phyloP scores from a whole-genome alignment of 2,797 vertebrate species.

The Carapus acus region DNA sequence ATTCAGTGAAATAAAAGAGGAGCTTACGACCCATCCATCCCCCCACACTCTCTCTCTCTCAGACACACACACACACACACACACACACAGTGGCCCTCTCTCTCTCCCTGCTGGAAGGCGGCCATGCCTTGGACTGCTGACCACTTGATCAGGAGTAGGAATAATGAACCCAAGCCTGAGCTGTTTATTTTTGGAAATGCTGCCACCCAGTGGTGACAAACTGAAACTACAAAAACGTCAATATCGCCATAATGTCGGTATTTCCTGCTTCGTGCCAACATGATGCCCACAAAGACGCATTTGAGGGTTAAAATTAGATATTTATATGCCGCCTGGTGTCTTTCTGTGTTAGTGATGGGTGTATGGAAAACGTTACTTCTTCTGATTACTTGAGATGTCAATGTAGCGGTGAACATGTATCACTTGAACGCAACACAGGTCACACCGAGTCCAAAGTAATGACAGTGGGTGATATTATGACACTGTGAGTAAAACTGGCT shows the following conservation, averaged over 20 bases:
- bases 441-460: too few species aligned
- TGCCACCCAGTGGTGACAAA: conserved; percentile 46
- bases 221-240: background rate
- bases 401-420: too few species aligned
- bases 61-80: conserved; percentile 3
- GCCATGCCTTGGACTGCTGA: conserved; percentile 52
- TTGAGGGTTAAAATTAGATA: too few species aligned
- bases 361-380: too few species aligned
- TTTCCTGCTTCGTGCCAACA: background rate
- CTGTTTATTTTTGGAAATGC: background rate
- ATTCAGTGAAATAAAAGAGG: conserved; percentile 23
- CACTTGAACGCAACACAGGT: too few species aligned
- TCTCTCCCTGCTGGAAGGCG: conserved; percentile 42
- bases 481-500: too few species aligned
- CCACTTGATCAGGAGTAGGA: conserved; percentile 40
- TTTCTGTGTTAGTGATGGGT: too few species aligned
- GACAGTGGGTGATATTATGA: too few species aligned
- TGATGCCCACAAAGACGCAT: too few species aligned
- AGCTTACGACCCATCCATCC: conserved; percentile 19
- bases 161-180: conserved; percentile 32
- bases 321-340: too few species aligned
- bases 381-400: too few species aligned
- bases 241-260: background rate
- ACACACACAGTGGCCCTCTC: conserved; percentile 20
- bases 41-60: conserved; percentile 16